Percentiles rank a stretch among this genome's conserved stretches.
Evolutionary conservation across 2,113 vertebrate species (phyloP).

Genomic region (Melanerpes formicivorus): DNA sequence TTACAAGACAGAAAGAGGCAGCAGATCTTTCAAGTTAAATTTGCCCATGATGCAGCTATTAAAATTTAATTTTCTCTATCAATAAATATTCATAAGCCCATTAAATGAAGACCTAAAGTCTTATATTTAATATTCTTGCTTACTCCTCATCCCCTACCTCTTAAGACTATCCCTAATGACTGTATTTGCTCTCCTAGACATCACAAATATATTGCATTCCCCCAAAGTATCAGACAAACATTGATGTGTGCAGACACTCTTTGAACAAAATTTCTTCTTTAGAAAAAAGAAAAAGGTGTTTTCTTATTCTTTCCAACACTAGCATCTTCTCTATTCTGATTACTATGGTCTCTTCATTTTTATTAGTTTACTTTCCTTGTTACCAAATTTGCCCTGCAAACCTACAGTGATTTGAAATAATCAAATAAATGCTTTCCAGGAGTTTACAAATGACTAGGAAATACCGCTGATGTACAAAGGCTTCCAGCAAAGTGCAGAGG

Average conservation of each 20-base stretch:
- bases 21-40: neutral
- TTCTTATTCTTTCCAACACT: neutral
- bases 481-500: neutral
- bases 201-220: neutral
- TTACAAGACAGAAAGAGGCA: neutral
- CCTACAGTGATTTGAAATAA: neutral
- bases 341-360: neutral
- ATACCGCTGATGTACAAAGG: neutral
- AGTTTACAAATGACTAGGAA: neutral
- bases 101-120: neutral
- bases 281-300: accelerated
- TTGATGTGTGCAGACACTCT: neutral
- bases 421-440: neutral
- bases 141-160: neutral
- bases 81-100: slow-evolving; percentile 29
- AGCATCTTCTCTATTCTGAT: neutral
- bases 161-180: neutral
- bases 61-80: slow-evolving; percentile 3
- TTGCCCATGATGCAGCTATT: neutral
- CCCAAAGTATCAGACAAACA: neutral
- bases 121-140: neutral
- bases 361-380: neutral
- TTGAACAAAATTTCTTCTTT: neutral
- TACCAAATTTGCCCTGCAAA: neutral
- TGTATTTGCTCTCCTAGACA: neutral